phyloP scores from a whole-genome alignment of 2,113 vertebrate species.

The Dolichotis patagonum region DNA sequence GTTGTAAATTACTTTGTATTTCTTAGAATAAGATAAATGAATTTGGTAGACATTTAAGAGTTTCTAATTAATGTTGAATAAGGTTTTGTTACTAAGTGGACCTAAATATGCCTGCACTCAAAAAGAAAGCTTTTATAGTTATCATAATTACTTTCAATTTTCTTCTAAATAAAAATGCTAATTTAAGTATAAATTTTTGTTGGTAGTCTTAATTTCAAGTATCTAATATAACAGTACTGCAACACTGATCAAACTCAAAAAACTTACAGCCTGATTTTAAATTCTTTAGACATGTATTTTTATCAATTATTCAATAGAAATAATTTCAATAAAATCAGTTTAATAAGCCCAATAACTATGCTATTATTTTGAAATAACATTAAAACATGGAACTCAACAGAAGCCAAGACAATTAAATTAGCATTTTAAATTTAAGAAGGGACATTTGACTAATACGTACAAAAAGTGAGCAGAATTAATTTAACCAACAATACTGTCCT shows the following conservation, averaged over 20 bases:
- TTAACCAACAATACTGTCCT: background rate
- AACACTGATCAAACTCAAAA: conserved; percentile 32
- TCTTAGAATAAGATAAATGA: background rate
- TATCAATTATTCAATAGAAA: background rate
- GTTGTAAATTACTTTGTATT: conserved; percentile 26
- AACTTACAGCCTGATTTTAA: background rate
- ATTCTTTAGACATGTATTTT: background rate
- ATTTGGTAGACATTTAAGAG: background rate
- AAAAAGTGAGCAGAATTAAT: background rate
- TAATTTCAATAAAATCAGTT: conserved; percentile 35
- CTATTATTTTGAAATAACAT: background rate
- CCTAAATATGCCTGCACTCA: background rate
- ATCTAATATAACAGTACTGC: background rate
- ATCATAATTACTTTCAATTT: conserved; percentile 42
- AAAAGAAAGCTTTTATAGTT: background rate
- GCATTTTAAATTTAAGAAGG: background rate
- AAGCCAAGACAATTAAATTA: background rate
- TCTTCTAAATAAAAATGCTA: conserved; percentile 7
- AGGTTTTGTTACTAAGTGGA: background rate
- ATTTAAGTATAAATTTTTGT: background rate
- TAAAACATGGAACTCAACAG: conserved; percentile 6
- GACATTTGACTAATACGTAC: background rate
- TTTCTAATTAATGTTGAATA: conserved; percentile 7
- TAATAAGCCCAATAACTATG: background rate
- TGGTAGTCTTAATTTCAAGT: conserved; percentile 11